Conservation (phyloP, 2,888 invertebrate genomes). For the Teleogryllus oceanicus region DNA sequence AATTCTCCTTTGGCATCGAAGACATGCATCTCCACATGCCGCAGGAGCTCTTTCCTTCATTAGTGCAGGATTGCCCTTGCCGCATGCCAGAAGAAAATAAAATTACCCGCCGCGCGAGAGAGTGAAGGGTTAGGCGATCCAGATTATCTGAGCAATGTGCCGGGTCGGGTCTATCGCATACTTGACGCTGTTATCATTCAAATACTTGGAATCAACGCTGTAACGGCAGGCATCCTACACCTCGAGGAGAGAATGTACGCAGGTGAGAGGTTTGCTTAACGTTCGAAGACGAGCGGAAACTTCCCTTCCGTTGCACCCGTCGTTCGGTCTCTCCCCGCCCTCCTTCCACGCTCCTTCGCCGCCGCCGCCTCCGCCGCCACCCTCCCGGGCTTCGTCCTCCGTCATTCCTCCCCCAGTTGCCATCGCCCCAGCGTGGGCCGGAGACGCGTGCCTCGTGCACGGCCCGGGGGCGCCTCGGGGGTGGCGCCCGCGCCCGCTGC, state of each 20-base stretch:
- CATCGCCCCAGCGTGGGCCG: too few relatives aligned
- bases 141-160: conserved; percentile 11
- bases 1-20: too few relatives aligned
- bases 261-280: neutral
- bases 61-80: too few relatives aligned
- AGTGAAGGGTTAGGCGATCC: neutral
- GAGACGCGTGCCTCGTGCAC: neutral
- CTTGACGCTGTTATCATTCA: conserved; percentile 11
- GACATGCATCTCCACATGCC: too few relatives aligned
- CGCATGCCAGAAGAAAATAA: neutral
- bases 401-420: neutral
- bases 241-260: neutral
- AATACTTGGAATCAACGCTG: conserved; percentile 3
- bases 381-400: neutral
- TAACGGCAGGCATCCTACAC: conserved; percentile 11
- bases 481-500: neutral
- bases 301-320: neutral
- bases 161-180: neutral
- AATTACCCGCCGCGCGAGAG: neutral
- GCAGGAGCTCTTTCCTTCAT: too few relatives aligned
- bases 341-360: neutral
- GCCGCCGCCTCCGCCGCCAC: neutral
- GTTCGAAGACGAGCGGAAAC: neutral
- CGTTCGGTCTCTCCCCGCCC: neutral
- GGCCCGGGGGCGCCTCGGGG: neutral